Conservation (phyloP, 2,888 invertebrate species). For the Acanthopleura granulata region DNA sequence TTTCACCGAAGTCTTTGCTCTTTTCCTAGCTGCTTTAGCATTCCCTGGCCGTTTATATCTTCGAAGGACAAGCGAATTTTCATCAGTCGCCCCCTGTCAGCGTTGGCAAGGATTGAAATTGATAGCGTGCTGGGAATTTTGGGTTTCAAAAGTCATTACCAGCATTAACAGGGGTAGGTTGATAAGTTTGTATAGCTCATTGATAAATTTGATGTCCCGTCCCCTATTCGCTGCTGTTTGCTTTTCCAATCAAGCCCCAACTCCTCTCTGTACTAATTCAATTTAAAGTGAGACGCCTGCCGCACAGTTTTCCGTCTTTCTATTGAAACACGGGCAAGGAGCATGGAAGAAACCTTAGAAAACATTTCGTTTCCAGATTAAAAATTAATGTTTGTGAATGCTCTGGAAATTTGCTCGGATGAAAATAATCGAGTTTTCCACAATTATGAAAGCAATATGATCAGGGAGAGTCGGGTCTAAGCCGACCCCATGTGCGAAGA, state of each 20-base stretch:
- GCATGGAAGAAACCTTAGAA: constrained; percentile 8
- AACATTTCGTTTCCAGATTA: constrained; percentile 15
- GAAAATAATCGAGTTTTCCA: constrained; percentile 12
- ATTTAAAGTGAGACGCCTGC: background rate
- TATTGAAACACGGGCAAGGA: background rate
- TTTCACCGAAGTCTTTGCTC: background rate
- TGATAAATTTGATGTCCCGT: constrained; percentile 19
- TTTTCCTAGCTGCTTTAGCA: constrained; percentile 1
- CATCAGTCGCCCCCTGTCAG: background rate
- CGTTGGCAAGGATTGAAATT: constrained; percentile 3
- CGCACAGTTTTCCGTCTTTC: background rate
- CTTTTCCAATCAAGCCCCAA: constrained; percentile 3
- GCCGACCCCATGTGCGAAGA: background rate
- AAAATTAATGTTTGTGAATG: constrained; percentile 22
- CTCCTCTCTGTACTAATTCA: constrained; percentile 2
- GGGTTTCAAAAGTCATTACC: constrained; percentile 13
- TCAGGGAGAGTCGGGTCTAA: background rate
- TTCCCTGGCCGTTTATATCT: constrained; percentile 9
- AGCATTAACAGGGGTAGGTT: constrained; percentile 12
- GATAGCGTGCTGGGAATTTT: constrained; percentile 19
- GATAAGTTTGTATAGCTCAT: constrained; percentile 20
- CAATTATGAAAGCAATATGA: constrained; percentile 22
- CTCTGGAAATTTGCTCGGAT: constrained; percentile 6
- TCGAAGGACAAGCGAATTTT: constrained; percentile 3
- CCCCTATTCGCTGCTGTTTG: constrained; percentile 4